Evolutionary conservation across 2,888 invertebrate species (phyloP), one percentile per base, ranked within the genome.

Genomic region (Apotomis turbidana): DNA sequence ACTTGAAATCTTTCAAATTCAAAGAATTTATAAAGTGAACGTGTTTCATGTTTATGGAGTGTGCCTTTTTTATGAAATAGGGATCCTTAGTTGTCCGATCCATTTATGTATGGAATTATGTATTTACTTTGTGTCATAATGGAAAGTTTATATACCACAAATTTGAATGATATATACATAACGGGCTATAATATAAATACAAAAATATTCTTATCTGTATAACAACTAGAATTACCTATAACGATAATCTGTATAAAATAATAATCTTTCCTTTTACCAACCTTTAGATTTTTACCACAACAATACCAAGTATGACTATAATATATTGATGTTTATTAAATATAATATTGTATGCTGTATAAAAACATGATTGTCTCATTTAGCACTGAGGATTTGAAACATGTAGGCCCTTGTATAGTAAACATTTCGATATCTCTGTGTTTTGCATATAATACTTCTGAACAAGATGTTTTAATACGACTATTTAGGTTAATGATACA

Each of bases 61-160:
- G 90, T 90, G 90, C 90, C 90, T 90, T 90, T 90, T 87, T 87
- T 87, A 78, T 81, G 74, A 75, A 81, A 79, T 73, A 81, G 81
- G 75, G 78, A 73, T 78, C 79, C 75, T 85, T 79, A 81, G 74
- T 82, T 83, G 27, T 76, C 78, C 73, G 69, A 41, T 74, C 51
- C 55, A 66, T 79, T 78, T 41, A 3, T 41, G 41, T 41, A 73
- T 13, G 0, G 12, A 58, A 2, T 12, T 62, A 46, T 46, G 5
- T 36, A 3, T n/a, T 57, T 46, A 46, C 8, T 15, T 64, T 44
- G 9, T 13, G 55, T 66, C 46, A 8, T 41, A 36, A 9, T 15
- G 38, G 44, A 46, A 27, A 52, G 38, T 61, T 57, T 27, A 5
- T 27, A 5, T 57, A 12, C 12, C 57, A 12, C 10, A 12, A 9